Evolutionary conservation across 1,140 invertebrate species (phyloP).

Genomic region (Drosophila melanogaster): DNA sequence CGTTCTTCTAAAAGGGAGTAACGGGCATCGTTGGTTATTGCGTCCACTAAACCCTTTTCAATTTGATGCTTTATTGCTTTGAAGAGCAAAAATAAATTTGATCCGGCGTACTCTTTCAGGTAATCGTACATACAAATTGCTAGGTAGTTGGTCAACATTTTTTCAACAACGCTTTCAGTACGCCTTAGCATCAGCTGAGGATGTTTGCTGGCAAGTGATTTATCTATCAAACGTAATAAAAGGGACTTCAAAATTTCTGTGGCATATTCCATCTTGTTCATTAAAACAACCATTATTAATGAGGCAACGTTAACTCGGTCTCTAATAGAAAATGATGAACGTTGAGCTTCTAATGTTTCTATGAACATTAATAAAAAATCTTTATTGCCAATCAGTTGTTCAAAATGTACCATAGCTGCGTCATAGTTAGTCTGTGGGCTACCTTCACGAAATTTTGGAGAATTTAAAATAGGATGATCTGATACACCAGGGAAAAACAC

Average conservation of each 20-base stretch:
- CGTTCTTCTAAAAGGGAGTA: constrained; percentile 99
- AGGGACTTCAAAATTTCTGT: constrained; percentile 96
- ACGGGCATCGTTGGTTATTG: constrained; percentile 97
- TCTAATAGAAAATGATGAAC: constrained; percentile 94
- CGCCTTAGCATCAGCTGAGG: constrained; percentile 96
- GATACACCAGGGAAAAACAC: constrained; percentile 98
- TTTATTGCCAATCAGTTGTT: constrained; percentile 96
- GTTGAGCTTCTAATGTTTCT: constrained; percentile 95
- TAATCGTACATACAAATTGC: constrained; percentile 99
- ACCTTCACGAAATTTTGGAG: constrained; percentile 89
- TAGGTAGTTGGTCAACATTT: constrained; percentile 99
- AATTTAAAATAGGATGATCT: constrained; percentile 95
- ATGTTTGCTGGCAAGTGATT: constrained; percentile 95
- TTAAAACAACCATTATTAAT: constrained; percentile 95
- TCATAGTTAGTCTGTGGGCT: constrained; percentile 94
- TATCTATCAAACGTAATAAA: constrained; percentile 94
- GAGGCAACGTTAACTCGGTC: constrained; percentile 98
- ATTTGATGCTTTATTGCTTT: constrained; percentile 99
- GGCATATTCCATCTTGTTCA: constrained; percentile 98
- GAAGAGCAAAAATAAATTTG: constrained; percentile 97
- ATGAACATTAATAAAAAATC: constrained; percentile 97
- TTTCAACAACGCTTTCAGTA: constrained; percentile 90
- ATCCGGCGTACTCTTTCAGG: constrained; percentile 96
- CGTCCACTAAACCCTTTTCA: constrained; percentile 98
- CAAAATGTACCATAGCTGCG: constrained; percentile 97